Conservation (phyloP, 2,797 vertebrate genomes). For the Lagocephalus sceleratus region DNA sequence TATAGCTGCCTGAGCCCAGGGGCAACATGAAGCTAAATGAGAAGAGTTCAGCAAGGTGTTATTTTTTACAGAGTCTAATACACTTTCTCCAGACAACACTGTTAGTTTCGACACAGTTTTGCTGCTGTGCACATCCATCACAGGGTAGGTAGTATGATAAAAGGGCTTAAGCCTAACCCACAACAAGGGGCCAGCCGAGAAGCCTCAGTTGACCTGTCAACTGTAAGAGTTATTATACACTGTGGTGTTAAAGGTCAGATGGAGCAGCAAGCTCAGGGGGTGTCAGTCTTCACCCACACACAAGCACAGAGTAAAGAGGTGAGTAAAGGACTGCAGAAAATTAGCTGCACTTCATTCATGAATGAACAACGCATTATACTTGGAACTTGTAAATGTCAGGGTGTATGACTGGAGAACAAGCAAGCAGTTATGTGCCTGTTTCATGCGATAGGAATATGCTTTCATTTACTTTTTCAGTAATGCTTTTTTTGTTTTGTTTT, state of each 20-base stretch:
- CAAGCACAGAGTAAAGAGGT: conserved; percentile 8
- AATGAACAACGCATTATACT: conserved; percentile 13
- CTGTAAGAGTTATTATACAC: conserved; percentile 89
- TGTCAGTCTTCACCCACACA: conserved; percentile 59
- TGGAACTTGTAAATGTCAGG: conserved; percentile 6
- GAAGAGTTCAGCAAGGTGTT: conserved; percentile 38
- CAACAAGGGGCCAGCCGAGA: conserved; percentile 85
- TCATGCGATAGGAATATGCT: too few relatives aligned
- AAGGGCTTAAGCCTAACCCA: conserved; percentile 89
- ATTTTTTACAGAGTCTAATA: conserved; percentile 55
- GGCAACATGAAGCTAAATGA: conserved; percentile 24
- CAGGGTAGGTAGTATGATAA: conserved; percentile 83
- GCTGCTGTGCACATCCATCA: conserved; percentile 84
- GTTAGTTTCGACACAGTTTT: conserved; percentile 45
- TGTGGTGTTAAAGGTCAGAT: conserved; percentile 74
- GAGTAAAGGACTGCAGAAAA: conserved; percentile 30
- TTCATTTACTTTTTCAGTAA: not conserved
- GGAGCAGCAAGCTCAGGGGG: conserved; percentile 63
- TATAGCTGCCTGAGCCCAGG: conserved; percentile 32
- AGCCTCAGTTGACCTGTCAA: conserved; percentile 96
- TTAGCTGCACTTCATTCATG: conserved; percentile 18
- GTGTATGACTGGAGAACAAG: conserved; percentile 23
- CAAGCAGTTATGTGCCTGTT: too few relatives aligned
- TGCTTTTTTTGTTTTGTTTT: not conserved
- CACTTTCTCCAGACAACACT: conserved; percentile 43